Evolutionary conservation across 2,797 vertebrate species (phyloP).

Genomic region (Paguma larvata): DNA sequence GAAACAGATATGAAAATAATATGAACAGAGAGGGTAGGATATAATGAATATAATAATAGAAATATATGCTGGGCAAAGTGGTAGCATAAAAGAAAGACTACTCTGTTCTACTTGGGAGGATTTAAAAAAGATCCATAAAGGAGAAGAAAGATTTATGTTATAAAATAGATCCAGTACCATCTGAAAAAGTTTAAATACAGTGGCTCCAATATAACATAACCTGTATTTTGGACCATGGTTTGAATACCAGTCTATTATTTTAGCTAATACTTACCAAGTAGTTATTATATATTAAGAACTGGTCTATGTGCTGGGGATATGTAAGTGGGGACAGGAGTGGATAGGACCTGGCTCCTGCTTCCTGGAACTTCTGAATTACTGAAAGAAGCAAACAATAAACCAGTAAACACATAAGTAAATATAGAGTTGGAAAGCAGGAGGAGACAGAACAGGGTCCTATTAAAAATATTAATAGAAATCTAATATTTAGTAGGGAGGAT

Average conservation of each 20-base stretch:
- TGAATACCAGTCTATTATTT: neutral
- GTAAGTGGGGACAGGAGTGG: rapidly evolving
- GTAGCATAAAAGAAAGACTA: neutral
- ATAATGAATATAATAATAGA: neutral
- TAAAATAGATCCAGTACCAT: neutral
- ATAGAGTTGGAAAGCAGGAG: neutral
- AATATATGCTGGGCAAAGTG: neutral
- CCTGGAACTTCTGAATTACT: neutral
- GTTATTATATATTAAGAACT: neutral
- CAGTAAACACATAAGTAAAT: neutral
- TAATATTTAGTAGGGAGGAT: neutral
- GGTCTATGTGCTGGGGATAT: neutral
- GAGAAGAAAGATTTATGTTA: neutral
- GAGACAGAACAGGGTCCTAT: neutral
- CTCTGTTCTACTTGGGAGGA: neutral
- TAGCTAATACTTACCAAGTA: neutral
- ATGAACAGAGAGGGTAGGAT: neutral
- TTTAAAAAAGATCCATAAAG: neutral
- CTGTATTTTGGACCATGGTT: neutral
- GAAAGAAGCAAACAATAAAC: neutral
- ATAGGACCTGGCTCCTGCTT: neutral
- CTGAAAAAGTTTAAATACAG: neutral
- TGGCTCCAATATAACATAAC: neutral
- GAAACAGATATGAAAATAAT: neutral
- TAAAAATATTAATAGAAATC: neutral